These are phyloP conservation scores for Proterorhinus semilunaris DNA, from an alignment of 2,113 vertebrate genomes.

Conservation along the genomic window DNA sequence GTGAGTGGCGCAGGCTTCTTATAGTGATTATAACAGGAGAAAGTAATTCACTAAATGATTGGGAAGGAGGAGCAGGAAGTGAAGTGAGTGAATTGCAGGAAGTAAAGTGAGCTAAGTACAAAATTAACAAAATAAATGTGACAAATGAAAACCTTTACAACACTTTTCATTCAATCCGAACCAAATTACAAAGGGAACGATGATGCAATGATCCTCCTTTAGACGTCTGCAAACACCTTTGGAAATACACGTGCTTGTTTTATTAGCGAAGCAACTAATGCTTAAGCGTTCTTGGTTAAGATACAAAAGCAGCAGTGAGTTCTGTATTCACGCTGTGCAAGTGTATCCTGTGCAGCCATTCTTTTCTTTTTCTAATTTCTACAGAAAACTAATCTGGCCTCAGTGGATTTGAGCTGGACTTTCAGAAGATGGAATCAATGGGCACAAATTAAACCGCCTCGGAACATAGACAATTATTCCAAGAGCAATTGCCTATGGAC, in stretches of 20 bases:
- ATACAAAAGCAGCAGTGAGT: background rate
- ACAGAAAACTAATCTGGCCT: constrained; percentile 2
- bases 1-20: no score
- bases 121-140: no score
- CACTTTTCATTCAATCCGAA: no score
- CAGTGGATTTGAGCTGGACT: constrained; percentile 1
- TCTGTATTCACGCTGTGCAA: background rate
- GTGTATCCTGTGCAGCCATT: background rate
- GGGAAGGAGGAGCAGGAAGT: no score
- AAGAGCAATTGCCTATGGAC: background rate
- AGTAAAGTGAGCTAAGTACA: no score
- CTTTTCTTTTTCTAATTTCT: background rate
- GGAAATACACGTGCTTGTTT: background rate
- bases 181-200: no score
- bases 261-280: background rate
- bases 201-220: no score
- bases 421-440: constrained; percentile 1
- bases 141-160: no score
- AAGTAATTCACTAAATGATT: no score
- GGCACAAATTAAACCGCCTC: constrained; percentile 8
- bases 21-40: no score
- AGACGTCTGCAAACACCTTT: background rate
- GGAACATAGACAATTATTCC: background rate
- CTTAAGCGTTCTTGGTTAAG: background rate
- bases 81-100: no score